Evolutionary conservation across 2,888 invertebrate genomes (phyloP).

Genomic region (Tipula unca): DNA sequence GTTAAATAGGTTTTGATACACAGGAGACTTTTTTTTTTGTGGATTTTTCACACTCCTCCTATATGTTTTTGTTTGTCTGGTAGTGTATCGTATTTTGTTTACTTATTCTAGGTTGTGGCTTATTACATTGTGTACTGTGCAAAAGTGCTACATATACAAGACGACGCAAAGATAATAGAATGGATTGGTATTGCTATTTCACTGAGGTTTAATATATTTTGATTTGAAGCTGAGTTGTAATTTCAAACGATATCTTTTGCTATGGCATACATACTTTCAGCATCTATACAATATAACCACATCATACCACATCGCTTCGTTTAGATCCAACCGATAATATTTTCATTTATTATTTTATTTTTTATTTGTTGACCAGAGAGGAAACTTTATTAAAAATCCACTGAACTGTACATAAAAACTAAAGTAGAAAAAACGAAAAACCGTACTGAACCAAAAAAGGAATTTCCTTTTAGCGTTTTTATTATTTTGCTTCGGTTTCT

Average conservation of each 20-base stretch:
- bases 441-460: neutral
- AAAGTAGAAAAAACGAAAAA: neutral
- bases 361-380: neutral
- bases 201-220: neutral
- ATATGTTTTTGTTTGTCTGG: neutral
- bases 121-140: neutral
- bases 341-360: neutral
- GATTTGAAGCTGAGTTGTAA: too few relatives aligned
- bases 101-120: neutral
- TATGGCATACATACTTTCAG: neutral
- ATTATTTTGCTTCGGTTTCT: neutral
- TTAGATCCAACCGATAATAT: neutral
- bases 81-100: neutral
- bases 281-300: neutral
- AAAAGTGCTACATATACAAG: neutral
- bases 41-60: neutral
- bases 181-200: neutral
- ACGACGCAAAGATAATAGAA: neutral
- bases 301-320: too few relatives aligned
- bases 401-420: neutral
- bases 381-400: slow-evolving; percentile 15
- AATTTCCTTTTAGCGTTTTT: neutral
- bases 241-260: neutral
- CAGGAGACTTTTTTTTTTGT: neutral
- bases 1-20: neutral